These are phyloP conservation scores for Galeopsomyia nigrocyanea DNA, from an alignment of 2,888 invertebrate species.

Conservation along the genomic window DNA sequence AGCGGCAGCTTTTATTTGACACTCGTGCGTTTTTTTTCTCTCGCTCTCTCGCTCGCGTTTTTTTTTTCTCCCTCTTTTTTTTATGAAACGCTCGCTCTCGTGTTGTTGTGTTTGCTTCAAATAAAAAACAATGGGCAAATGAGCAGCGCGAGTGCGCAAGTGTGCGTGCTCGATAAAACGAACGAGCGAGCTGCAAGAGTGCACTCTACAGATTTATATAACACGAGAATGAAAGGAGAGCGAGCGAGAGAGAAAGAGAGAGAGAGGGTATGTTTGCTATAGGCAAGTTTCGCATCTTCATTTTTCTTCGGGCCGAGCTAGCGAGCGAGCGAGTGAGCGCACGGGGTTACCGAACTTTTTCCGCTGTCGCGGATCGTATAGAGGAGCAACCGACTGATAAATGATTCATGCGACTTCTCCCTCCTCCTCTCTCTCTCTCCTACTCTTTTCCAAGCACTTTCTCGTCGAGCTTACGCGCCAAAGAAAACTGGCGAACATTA, in stretches of 20 bases:
- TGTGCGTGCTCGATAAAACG: background rate
- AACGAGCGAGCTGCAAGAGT: background rate
- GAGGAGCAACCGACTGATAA: conserved; percentile 58
- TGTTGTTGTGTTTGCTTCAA: no score
- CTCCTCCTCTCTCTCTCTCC: conserved; percentile 19
- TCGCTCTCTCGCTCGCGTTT: no score
- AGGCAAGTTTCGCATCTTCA: conserved; percentile 42
- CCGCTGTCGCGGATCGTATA: conserved; percentile 29
- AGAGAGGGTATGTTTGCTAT: background rate
- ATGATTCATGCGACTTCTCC: conserved; percentile 62
- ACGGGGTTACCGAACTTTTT: conserved; percentile 51
- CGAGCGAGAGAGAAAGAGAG: background rate
- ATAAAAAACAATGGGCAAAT: no score
- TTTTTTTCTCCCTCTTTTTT: no score
- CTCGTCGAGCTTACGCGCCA: conserved; percentile 5
- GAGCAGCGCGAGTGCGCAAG: no score
- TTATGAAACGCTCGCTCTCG: no score
- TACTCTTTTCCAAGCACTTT: conserved; percentile 28
- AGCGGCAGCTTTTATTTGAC: no score
- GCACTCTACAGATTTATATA: background rate
- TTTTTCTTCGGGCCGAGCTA: conserved; percentile 47
- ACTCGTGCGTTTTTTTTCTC: no score
- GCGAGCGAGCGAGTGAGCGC: conserved; percentile 19
- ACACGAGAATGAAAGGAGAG: conserved; percentile 1
- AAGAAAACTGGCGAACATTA: conserved; percentile 39